phyloP scores from a whole-genome alignment of 2,888 invertebrate genomes.

The Unio pictorum region DNA sequence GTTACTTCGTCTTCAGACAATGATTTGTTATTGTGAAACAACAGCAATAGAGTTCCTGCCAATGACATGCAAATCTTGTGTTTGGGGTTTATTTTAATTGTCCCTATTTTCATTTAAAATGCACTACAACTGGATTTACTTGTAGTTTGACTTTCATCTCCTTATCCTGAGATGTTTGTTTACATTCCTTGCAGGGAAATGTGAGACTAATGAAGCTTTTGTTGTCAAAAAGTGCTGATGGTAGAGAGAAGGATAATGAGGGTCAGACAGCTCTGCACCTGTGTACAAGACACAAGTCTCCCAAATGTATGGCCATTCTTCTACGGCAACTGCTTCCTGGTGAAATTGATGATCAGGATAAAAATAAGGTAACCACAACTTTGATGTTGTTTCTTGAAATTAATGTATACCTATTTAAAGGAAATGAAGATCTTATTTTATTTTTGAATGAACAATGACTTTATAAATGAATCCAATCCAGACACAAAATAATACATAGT shows the following conservation, averaged over 20 bases:
- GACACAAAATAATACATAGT: neutral
- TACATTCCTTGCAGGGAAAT: slow-evolving; percentile 59
- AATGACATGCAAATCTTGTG: no score
- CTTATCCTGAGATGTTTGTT: neutral
- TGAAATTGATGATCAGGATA: slow-evolving; percentile 71
- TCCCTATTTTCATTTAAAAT: no score
- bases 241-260: slow-evolving; percentile 68
- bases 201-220: slow-evolving; percentile 65
- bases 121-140: no score
- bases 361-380: slow-evolving; percentile 62
- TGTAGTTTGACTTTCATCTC: no score
- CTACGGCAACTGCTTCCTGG: slow-evolving; percentile 68
- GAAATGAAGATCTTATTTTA: neutral
- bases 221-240: slow-evolving; percentile 66
- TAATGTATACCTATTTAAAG: neutral
- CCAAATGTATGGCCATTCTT: slow-evolving; percentile 69
- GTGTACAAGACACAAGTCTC: slow-evolving; percentile 68
- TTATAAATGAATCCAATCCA: neutral
- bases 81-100: no score
- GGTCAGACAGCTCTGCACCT: slow-evolving; percentile 70
- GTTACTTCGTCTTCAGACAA: no score
- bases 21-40: no score
- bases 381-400: neutral
- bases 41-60: no score
- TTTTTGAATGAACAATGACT: neutral